phyloP scores from a whole-genome alignment of 2,888 invertebrate species.

The Macrophya alboannulata region DNA sequence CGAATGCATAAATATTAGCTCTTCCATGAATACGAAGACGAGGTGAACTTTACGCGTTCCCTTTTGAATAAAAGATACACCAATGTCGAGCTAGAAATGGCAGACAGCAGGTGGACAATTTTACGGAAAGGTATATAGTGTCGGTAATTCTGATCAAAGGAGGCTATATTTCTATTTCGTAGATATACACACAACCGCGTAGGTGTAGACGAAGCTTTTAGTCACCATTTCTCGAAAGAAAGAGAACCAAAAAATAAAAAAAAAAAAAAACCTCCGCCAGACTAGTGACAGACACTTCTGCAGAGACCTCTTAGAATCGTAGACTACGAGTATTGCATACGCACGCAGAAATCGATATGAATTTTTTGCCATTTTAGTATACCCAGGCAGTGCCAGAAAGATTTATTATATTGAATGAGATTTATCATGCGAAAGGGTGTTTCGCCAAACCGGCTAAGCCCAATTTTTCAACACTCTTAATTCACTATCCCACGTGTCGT shows the following conservation, averaged over 20 bases:
- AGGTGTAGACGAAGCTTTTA: background rate
- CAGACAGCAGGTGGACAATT: constrained; percentile 53
- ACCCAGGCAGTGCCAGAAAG: background rate
- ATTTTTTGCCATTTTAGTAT: background rate
- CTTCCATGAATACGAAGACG: constrained; percentile 49
- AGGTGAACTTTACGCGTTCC: constrained; percentile 43
- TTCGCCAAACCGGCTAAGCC: background rate
- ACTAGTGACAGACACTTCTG: constrained; percentile 24
- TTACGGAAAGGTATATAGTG: constrained; percentile 26
- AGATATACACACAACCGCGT: background rate
- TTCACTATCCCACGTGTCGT: background rate
- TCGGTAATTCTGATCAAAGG: constrained; percentile 44
- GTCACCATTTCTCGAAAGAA: background rate
- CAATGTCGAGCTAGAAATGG: constrained; percentile 32
- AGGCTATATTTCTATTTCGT: constrained; percentile 22
- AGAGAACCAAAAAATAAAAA: background rate
- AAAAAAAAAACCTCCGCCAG: background rate
- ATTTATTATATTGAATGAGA: background rate
- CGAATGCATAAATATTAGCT: constrained; percentile 42
- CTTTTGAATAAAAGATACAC: constrained; percentile 51
- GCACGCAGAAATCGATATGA: background rate
- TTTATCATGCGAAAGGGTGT: background rate
- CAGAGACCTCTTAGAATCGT: background rate
- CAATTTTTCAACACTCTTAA: background rate
- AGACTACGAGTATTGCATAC: background rate